phyloP scores from a whole-genome alignment of 1,140 invertebrate species.

The Tetramorium simillimum region DNA sequence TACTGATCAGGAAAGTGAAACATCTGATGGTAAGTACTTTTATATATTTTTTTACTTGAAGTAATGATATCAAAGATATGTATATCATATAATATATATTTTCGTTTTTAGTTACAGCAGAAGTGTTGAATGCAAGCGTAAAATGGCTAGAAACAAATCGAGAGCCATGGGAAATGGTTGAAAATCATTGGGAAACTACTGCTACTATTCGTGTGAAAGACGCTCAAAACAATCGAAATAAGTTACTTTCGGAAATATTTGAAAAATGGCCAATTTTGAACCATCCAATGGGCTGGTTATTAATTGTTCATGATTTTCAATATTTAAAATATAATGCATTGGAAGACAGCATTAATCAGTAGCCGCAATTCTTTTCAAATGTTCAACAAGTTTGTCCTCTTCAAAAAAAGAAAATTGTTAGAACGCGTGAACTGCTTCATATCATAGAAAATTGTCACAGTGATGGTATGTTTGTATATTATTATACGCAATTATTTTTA shows the following conservation, averaged over 20 bases:
- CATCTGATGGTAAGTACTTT: too few relatives aligned
- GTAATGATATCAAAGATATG: too few relatives aligned
- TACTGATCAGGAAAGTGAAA: too few relatives aligned
- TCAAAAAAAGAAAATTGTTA: neutral
- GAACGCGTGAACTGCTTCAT: neutral
- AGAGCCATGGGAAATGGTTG: conserved; percentile 4
- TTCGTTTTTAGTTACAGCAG: neutral
- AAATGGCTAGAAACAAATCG: conserved; percentile 18
- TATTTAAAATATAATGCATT: neutral
- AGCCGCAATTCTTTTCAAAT: neutral
- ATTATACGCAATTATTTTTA: neutral
- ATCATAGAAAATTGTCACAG: conserved; percentile 6
- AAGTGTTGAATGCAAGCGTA: neutral
- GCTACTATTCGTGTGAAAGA: neutral
- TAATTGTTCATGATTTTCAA: neutral
- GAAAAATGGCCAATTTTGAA: conserved; percentile 26
- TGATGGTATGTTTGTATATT: neutral
- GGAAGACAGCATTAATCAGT: conserved; percentile 1
- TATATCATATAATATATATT: neutral
- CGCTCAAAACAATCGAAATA: neutral
- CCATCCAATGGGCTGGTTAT: neutral
- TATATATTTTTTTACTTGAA: too few relatives aligned
- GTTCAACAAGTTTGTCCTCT: neutral
- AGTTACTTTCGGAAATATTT: neutral
- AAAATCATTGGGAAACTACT: neutral